Conservation (phyloP, 2,113 vertebrate genomes). For the Pelecanoides urinatrix region DNA sequence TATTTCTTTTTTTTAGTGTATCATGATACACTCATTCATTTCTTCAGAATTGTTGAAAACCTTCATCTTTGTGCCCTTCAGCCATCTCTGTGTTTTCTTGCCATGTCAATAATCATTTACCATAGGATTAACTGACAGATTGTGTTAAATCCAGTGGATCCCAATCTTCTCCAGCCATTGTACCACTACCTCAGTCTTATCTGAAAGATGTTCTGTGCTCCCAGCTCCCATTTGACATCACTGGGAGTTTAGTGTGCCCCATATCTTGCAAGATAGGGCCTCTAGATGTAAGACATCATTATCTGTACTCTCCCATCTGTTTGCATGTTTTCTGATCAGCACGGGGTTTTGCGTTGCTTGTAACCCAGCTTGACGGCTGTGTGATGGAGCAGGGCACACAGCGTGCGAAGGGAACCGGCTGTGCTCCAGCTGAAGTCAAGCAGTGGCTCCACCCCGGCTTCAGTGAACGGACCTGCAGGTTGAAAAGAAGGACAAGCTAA, state of each 20-base stretch:
- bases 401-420: neutral
- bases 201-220: neutral
- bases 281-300: neutral
- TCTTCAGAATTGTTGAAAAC: conserved; percentile 39
- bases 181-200: neutral
- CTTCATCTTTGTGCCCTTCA: conserved; percentile 6
- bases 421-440: neutral
- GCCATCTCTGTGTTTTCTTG: neutral
- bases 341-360: neutral
- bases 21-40: conserved; percentile 56
- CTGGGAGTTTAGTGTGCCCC: neutral
- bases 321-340: neutral
- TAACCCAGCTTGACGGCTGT: neutral
- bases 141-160: conserved; percentile 51
- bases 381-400: neutral
- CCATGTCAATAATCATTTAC: neutral
- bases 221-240: neutral
- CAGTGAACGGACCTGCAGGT: neutral
- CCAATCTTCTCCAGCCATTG: conserved; percentile 23
- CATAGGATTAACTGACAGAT: neutral
- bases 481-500: neutral
- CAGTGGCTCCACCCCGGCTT: neutral
- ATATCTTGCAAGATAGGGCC: neutral
- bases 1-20: conserved; percentile 63
- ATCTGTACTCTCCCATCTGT: neutral